Percentiles rank a stretch among this genome's conserved stretches.
Conservation (phyloP, 2,888 invertebrate species). For the Torymus tubicola region DNA sequence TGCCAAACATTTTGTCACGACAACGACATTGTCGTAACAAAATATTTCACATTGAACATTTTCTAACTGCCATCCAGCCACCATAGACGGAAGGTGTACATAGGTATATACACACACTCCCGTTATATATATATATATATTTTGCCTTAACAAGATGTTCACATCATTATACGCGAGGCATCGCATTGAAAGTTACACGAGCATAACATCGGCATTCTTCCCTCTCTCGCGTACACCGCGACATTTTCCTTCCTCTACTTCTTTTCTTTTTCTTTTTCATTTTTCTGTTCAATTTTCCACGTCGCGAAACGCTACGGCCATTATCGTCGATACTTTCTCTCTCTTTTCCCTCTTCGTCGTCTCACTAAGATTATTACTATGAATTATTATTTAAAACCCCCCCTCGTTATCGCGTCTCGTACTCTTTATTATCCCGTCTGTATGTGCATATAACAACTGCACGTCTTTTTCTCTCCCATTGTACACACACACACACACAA, state of each 20-base stretch:
- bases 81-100: no score
- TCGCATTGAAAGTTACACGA: no score
- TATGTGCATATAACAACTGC: no score
- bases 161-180: no score
- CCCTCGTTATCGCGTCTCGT: background rate
- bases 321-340: conserved; percentile 18
- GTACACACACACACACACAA: background rate
- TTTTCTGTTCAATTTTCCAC: no score
- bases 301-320: background rate
- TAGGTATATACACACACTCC: no score
- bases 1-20: conserved; percentile 17
- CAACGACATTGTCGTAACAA: conserved; percentile 25
- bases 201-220: no score
- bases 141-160: no score
- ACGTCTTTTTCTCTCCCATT: background rate
- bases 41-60: background rate
- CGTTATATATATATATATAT: no score
- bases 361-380: conserved; percentile 18
- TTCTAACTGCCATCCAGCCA: no score
- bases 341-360: background rate
- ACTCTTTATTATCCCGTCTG: background rate
- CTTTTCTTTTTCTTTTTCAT: no score
- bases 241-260: conserved; percentile 7
- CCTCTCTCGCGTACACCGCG: background rate
- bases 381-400: conserved; percentile 15